Percentiles rank a stretch among this genome's conserved stretches.
These are phyloP conservation scores for Enteromius mattozi DNA, from an alignment of 2,797 vertebrate species.

Conservation along the genomic window DNA sequence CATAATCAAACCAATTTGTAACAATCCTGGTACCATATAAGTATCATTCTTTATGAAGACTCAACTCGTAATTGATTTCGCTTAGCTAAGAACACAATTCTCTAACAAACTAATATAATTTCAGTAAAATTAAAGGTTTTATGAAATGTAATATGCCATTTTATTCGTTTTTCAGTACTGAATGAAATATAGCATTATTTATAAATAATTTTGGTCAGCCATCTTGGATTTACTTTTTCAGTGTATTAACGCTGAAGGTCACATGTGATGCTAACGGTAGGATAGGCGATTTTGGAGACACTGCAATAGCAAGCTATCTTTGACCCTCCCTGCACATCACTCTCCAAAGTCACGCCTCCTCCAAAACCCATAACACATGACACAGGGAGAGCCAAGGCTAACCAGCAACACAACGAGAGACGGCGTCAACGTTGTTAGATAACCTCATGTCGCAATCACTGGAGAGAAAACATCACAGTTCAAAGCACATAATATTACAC, in stretches of 20 bases:
- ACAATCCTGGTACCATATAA: too few relatives aligned
- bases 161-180: not conserved
- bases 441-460: too few relatives aligned
- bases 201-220: not conserved
- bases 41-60: not conserved
- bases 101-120: not conserved
- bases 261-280: not conserved
- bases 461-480: too few relatives aligned
- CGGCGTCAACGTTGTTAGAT: too few relatives aligned
- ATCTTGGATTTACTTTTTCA: not conserved
- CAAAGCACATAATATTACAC: too few relatives aligned
- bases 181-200: not conserved
- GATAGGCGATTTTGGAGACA: not conserved
- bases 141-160: not conserved
- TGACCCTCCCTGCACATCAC: not conserved
- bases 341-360: not conserved
- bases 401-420: too few relatives aligned
- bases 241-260: not conserved
- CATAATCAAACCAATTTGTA: not conserved
- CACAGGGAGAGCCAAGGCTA: not conserved
- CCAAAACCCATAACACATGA: not conserved
- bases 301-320: not conserved
- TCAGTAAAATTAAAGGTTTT: not conserved
- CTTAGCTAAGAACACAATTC: not conserved
- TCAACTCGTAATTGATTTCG: not conserved